phyloP scores from a whole-genome alignment of 2,113 vertebrate species.

The Muntiacus muntjak region DNA sequence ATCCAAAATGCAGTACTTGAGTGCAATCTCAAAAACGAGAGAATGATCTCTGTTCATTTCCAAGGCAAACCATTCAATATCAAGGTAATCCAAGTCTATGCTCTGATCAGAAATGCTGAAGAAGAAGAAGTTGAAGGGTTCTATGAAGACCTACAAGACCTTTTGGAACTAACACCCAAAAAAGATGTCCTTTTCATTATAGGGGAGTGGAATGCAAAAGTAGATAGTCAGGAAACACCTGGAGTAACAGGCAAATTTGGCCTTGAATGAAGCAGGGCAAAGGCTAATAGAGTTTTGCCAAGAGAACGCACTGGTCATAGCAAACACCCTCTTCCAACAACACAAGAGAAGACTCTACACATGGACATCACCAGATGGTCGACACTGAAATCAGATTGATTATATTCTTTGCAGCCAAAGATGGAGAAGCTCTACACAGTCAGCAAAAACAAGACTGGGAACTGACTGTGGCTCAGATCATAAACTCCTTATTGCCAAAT shows the following conservation, averaged over 20 bases:
- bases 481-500: neutral
- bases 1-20: neutral
- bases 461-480: neutral
- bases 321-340: neutral
- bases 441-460: neutral
- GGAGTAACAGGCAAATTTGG: neutral
- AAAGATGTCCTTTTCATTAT: neutral
- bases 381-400: accelerated
- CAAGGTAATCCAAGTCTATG: neutral
- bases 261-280: neutral
- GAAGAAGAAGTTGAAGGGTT: neutral
- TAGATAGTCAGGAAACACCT: neutral
- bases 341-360: neutral
- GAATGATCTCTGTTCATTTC: neutral
- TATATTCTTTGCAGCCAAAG: neutral
- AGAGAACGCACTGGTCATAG: accelerated
- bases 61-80: neutral
- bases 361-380: neutral
- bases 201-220: neutral
- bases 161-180: neutral
- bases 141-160: neutral
- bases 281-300: neutral
- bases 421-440: neutral
- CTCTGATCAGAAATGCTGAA: neutral
- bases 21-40: neutral